These are phyloP conservation scores for Scaptodrosophila latifasciaeformis DNA, from an alignment of 2,888 invertebrate genomes.

Conservation along the genomic window DNA sequence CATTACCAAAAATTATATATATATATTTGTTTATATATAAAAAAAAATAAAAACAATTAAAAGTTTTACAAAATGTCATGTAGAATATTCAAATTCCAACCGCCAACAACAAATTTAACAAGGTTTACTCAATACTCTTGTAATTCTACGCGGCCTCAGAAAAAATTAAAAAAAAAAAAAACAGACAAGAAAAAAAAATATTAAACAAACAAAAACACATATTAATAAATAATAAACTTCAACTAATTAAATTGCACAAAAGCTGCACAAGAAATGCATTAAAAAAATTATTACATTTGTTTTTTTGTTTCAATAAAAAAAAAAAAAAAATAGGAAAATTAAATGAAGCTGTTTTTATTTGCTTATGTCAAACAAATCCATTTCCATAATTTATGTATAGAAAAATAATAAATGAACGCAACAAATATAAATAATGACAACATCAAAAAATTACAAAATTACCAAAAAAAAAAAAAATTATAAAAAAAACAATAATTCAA, in stretches of 20 bases:
- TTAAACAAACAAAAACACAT: background rate
- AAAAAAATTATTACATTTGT: background rate
- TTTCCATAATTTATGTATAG: too few relatives aligned
- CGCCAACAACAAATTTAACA: too few relatives aligned
- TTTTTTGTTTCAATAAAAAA: background rate
- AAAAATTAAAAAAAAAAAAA: too few relatives aligned
- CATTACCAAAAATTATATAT: conserved; percentile 55
- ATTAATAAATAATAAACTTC: background rate
- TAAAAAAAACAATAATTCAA: too few relatives aligned
- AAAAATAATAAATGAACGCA: too few relatives aligned
- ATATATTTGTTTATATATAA: conserved; percentile 21
- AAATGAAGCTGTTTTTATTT: too few relatives aligned
- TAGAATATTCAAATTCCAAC: conserved; percentile 23
- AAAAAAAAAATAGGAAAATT: background rate
- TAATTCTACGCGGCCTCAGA: too few relatives aligned
- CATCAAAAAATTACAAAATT: too few relatives aligned
- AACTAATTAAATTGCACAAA: conserved; percentile 5
- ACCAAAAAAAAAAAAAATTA: too few relatives aligned
- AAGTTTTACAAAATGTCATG: conserved; percentile 54
- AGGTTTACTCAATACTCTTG: too few relatives aligned
- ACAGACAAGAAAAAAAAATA: conserved; percentile 6
- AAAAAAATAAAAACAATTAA: conserved; percentile 17
- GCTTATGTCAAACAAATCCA: too few relatives aligned
- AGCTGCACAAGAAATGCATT: background rate
- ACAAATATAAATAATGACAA: too few relatives aligned